These are phyloP conservation scores for Tetrao urogallus DNA, from an alignment of 2,113 vertebrate genomes.

Conservation along the genomic window DNA sequence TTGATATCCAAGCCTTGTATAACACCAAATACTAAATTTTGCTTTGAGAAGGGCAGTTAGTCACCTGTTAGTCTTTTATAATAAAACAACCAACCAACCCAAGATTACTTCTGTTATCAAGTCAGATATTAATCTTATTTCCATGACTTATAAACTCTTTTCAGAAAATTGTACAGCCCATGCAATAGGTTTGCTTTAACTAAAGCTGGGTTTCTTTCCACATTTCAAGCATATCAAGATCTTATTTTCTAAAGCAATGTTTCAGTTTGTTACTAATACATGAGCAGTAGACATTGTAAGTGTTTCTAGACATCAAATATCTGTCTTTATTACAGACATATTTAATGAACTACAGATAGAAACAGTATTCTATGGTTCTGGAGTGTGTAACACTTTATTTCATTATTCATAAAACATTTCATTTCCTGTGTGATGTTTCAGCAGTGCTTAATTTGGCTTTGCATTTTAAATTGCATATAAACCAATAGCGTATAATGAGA, in stretches of 20 bases:
- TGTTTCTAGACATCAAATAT: neutral
- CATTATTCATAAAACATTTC: conserved; percentile 51
- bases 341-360: neutral
- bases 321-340: neutral
- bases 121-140: neutral
- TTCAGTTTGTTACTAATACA: neutral
- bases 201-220: neutral
- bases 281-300: neutral
- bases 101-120: neutral
- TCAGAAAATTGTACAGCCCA: neutral
- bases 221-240: neutral
- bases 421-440: neutral
- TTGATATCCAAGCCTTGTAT: neutral
- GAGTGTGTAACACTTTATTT: neutral
- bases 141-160: neutral
- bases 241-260: neutral
- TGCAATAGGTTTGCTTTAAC: neutral
- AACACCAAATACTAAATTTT: neutral
- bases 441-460: conserved; percentile 40
- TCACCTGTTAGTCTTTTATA: neutral
- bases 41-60: neutral
- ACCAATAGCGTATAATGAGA: conserved; percentile 5
- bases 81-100: neutral
- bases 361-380: neutral
- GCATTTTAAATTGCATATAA: conserved; percentile 45